Evolutionary conservation across 2,888 invertebrate species (phyloP), one percentile per base, ranked within the genome.

Genomic region (Drosophila cracens): DNA sequence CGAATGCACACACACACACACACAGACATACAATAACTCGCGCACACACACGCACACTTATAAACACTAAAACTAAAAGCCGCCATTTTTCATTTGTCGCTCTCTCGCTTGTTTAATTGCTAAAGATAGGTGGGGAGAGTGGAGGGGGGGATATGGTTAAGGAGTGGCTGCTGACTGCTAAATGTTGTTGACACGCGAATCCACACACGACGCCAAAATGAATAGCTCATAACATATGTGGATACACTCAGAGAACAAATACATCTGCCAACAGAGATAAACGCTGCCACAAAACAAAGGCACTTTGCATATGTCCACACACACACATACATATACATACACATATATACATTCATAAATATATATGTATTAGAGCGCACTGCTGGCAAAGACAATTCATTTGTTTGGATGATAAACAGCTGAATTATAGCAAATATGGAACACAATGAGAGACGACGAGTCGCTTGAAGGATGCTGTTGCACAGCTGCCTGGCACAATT

Each of bases 361-460:
- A 75, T 36, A 34, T 38, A 57, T 21, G 52, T 10, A 33, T 29
- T 18, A 51, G 62, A 48, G 31, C 18, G 38, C 65, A 36, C 66
- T 78, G 70, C 79, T 84, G 82, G 79, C 76, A 85, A 79, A 79
- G 86, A 83, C 88, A 85, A 87, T 87, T 87, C 86, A 85, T 87
- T 87, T 87, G 88, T 85, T 87, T 83, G 80, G 73, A 72, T 86
- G 83, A 87, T 87, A 85, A 87, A 85, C 83, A 87, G 83, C 82
- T 83, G 80, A 80, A 82, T 87, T 83, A 88, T 82, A 77, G 86
- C 79, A 81, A 79, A 86, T 86, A 83, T 82, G 76, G 81, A 75
- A 79, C 81, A 86, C 87, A 86, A 86, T 83, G 76, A 69, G 67
- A 70, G 62, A 73, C 75, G 65, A 63, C 27, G n/a, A 38, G 74